Conservation (phyloP, 2,888 invertebrate species). For the Oligia strigilis region DNA sequence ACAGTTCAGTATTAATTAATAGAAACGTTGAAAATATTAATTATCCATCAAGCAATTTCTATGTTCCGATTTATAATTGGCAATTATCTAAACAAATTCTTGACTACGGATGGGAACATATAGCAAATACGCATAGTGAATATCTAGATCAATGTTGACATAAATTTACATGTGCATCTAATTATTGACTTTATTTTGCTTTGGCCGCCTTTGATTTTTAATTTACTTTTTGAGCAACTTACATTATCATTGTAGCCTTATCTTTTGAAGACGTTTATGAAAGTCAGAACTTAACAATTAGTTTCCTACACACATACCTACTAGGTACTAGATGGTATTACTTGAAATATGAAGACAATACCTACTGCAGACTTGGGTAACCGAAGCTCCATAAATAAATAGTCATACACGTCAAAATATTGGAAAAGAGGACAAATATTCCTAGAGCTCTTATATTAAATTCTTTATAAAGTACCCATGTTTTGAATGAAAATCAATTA, state of each 20-base stretch:
- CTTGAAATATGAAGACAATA: background rate
- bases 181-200: background rate
- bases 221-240: background rate
- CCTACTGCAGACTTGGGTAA: background rate
- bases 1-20: background rate
- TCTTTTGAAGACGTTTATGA: background rate
- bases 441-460: background rate
- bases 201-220: background rate
- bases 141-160: constrained; percentile 29
- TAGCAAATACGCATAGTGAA: background rate
- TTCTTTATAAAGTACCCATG: background rate
- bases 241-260: background rate
- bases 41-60: background rate
- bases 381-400: background rate
- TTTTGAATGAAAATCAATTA: constrained; percentile 24
- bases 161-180: background rate
- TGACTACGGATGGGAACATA: background rate
- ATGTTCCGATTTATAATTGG: constrained; percentile 1
- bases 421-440: background rate
- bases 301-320: background rate
- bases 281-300: background rate
- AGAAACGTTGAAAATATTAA: background rate
- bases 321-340: background rate
- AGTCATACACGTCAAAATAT: background rate
- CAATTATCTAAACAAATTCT: background rate